Evolutionary conservation across 2,113 vertebrate genomes (phyloP).

Genomic region (Aix galericulata): DNA sequence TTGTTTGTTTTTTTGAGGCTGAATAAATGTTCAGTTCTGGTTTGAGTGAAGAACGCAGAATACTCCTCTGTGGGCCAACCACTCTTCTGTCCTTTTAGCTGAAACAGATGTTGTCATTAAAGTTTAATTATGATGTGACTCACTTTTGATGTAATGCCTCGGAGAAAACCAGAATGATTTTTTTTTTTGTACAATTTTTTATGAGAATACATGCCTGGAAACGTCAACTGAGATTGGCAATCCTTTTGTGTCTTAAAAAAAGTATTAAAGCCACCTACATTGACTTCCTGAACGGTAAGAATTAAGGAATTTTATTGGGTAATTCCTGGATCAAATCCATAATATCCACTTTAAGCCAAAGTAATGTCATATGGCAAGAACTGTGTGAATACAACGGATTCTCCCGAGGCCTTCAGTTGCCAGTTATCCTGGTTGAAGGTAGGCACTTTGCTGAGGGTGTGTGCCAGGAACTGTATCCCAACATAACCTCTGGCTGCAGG

Average conservation of each 20-base stretch:
- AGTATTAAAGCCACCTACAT: background rate
- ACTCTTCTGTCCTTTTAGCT: background rate
- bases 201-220: background rate
- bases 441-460: background rate
- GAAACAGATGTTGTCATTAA: slow-evolving; percentile 59
- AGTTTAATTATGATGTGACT: slow-evolving; percentile 35
- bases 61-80: background rate
- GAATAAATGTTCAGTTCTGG: slow-evolving; percentile 24
- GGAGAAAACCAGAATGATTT: background rate
- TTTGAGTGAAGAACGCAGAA: slow-evolving; percentile 21
- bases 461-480: background rate
- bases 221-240: background rate
- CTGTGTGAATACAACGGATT: background rate
- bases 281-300: background rate
- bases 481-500: background rate
- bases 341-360: background rate
- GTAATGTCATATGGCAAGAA: background rate
- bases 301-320: background rate
- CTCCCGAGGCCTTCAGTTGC: background rate
- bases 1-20: background rate
- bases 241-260: background rate
- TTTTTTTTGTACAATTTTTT: background rate
- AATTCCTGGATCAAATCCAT: background rate
- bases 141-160: background rate
- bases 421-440: background rate